A percentile compares a stretch with the other conserved stretches of the same genome.
Evolutionary conservation across 2,113 vertebrate species (phyloP).

Genomic region (Carassius carassius): DNA sequence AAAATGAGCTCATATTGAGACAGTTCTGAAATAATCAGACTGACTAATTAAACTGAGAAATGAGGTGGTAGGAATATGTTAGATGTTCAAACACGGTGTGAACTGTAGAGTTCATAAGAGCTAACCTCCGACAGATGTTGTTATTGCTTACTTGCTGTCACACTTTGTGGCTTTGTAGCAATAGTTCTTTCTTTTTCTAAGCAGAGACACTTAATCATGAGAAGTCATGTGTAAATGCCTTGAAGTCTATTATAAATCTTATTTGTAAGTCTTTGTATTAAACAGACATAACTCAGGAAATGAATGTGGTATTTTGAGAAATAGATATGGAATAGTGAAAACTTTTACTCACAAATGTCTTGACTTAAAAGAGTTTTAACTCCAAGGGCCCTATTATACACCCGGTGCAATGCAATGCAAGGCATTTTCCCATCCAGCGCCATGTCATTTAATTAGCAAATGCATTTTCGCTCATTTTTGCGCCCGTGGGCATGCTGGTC

Average conservation of each 20-base stretch:
- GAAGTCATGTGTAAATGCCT: slow-evolving; percentile 40
- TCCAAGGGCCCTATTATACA: too few species aligned
- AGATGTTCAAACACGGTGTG: slow-evolving; percentile 25
- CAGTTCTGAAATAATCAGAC: slow-evolving; percentile 13
- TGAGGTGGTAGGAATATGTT: slow-evolving; percentile 11
- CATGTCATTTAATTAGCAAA: too few species aligned
- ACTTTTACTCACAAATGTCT: background rate
- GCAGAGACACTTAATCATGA: background rate
- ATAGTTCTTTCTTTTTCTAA: slow-evolving; percentile 24
- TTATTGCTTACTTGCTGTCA: background rate
- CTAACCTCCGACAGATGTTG: slow-evolving; percentile 4
- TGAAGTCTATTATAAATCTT: slow-evolving; percentile 34
- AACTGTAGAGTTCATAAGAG: background rate
- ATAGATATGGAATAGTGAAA: too few species aligned
- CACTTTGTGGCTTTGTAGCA: slow-evolving; percentile 18
- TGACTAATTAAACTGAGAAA: slow-evolving; percentile 25
- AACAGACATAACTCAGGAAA: too few species aligned
- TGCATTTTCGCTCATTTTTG: too few species aligned
- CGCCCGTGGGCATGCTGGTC: too few species aligned
- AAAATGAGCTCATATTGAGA: slow-evolving; percentile 12
- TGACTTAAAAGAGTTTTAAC: background rate
- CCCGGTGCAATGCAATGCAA: too few species aligned
- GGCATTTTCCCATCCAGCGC: too few species aligned
- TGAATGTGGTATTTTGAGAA: too few species aligned
- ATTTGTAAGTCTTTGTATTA: background rate